Evolutionary conservation across 1,140 invertebrate species (phyloP), one percentile per base, ranked within the genome.

Genomic region (Popillia japonica): DNA sequence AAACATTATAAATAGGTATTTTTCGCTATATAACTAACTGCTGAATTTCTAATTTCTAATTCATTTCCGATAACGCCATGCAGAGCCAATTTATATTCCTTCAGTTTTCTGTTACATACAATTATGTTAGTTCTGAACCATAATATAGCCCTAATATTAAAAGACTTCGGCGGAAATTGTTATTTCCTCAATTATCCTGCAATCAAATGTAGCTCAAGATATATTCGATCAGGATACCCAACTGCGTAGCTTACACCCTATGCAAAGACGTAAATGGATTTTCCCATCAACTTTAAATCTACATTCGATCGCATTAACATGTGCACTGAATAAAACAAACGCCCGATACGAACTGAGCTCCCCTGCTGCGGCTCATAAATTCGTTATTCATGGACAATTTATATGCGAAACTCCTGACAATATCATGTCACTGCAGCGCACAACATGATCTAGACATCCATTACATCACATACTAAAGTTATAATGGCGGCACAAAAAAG

Each of bases 361-460:
- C 59, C 61, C 61, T 20, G 22, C 61, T 23, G 9, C 61, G 4
- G 22, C 9, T 27, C 61, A 22, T 68, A 68, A 68, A 68, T 68
- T 68, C 61, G 61, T 68, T 68, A 68, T 68, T 68, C 61, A 68
- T 68, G 61, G 17, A 68, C 61, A 68, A 68, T 68, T 68, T 68
- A 68, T 68, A 68, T 68, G 61, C 61, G 61, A 27, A 22, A 9
- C 17, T 68, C 61, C 17, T 68, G 61, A 68, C 61, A 68, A 68
- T 27, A 68, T 68, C 27, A 34, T 68, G 61, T 17, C 61, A 22
- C 61, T 68, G 61, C 61, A 68, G 22, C 61, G 22, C 17, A 22
- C 4, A 68, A 68, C 61, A 34, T 68, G 61, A 68, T 20, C 61
- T 68, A 4, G 61, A 10, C 22, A 23, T 17, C 27, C 27, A 34